Evolutionary conservation across 2,797 vertebrate genomes (phyloP), one percentile per base, ranked within the genome.

Genomic region (Geotrypetes seraphini): DNA sequence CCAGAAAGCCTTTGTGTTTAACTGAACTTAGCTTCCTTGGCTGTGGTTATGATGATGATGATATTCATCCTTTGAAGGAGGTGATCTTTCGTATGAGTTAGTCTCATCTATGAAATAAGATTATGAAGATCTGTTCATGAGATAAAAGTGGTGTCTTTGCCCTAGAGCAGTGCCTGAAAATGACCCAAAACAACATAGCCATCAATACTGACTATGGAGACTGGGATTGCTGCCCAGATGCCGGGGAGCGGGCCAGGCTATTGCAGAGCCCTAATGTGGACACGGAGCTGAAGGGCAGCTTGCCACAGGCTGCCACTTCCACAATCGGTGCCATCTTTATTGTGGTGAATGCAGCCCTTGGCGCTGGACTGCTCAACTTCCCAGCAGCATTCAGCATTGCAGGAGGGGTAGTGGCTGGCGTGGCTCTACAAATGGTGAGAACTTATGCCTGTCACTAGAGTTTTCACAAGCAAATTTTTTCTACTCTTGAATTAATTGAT

Each of bases 321-420:
- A 48, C 72, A 0, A 26, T 83, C 5, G 90, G 80, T 2, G 93
- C 94, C 0, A 31, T 97, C 45, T 97, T 98, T 68, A 99, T 99
- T 1, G 92, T 99, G 2, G 92, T 98, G 42, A 98, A 98, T 0
- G 94, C 96, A 2, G 95, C 94, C 1, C 70, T 99, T 0, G 94
- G 94, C 2, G 96, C 96, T 0, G 96, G 96, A 19, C 79, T 99
- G 22, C 90, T 99, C 29, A 98, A 99, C 64, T 98, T 99, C 50
- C 93, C 96, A 0, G 93, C 92, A 1, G 93, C 96, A 21, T 98
- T 98, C 73, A 90, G 58, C 59, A 90, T 87, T 44, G 96, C 94
- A 0, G 93, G 94, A 0, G 94, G 96, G 0, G 73, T 98, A 16
- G 88, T 73, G 0, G 85, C 88, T 0, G 93, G 92, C 33, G 64